Conservation (phyloP, 2,888 invertebrate species). For the Athalia cordata region DNA sequence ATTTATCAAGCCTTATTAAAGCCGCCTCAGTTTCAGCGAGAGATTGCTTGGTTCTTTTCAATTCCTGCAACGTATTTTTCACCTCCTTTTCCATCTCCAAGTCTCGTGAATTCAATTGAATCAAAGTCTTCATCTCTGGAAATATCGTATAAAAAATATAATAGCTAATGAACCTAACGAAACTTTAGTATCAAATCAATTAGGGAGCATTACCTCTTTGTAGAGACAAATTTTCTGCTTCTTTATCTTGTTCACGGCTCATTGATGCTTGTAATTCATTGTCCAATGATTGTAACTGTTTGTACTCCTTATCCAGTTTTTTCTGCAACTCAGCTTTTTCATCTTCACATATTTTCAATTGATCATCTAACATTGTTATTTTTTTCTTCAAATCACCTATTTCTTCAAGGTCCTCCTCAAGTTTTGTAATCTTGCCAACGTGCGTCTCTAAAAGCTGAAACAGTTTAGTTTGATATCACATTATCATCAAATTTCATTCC, state of each 20-base stretch:
- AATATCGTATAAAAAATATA: neutral
- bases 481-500: neutral
- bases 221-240: slow-evolving; percentile 62
- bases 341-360: slow-evolving; percentile 50
- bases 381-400: slow-evolving; percentile 44
- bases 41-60: slow-evolving; percentile 53
- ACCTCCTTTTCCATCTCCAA: slow-evolving; percentile 59
- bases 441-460: slow-evolving; percentile 52
- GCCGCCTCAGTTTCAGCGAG: slow-evolving; percentile 48
- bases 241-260: slow-evolving; percentile 61
- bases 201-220: slow-evolving; percentile 59
- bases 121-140: slow-evolving; percentile 59
- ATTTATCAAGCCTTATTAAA: slow-evolving; percentile 40
- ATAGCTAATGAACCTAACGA: neutral
- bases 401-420: slow-evolving; percentile 49
- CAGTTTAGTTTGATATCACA: neutral
- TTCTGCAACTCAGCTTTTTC: slow-evolving; percentile 49
- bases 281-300: slow-evolving; percentile 47
- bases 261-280: slow-evolving; percentile 50
- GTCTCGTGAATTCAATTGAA: slow-evolving; percentile 50
- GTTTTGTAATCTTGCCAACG: slow-evolving; percentile 48
- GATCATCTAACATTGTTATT: slow-evolving; percentile 50
- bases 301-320: slow-evolving; percentile 41
- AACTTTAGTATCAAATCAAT: neutral
- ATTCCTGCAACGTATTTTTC: slow-evolving; percentile 58